Conservation (phyloP, 2,797 vertebrate species). For the Pangasius krempfi region DNA sequence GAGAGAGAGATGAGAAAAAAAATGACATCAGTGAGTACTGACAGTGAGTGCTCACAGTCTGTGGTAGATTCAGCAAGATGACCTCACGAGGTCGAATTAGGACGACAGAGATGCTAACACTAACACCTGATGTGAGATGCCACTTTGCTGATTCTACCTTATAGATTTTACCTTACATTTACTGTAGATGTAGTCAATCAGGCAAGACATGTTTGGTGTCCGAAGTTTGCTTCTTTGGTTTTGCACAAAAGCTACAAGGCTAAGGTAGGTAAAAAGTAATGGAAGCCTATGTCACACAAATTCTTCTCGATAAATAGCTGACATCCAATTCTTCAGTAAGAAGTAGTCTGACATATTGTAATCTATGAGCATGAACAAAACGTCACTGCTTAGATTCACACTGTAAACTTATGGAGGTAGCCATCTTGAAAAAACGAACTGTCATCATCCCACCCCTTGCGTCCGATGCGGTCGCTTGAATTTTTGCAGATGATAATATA, state of each 20-base stretch:
- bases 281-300: background rate
- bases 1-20: constrained; percentile 50
- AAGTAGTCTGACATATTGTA: background rate
- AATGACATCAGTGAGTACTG: background rate
- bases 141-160: constrained; percentile 16
- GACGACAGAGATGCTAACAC: background rate
- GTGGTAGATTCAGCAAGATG: constrained; percentile 25
- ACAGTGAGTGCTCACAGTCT: background rate
- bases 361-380: background rate
- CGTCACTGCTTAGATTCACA: background rate
- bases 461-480: too few species aligned
- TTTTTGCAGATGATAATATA: background rate
- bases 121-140: background rate
- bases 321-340: background rate
- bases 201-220: background rate
- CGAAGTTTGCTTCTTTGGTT: background rate
- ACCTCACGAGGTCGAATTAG: background rate
- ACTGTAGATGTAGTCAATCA: background rate
- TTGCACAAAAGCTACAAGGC: background rate
- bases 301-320: background rate
- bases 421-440: background rate
- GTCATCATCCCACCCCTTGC: background rate
- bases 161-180: background rate
- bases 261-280: background rate
- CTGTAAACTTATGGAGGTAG: background rate